A percentile compares a stretch with the other conserved stretches of the same genome.
These are phyloP conservation scores for Atta cephalotes DNA, from an alignment of 1,140 invertebrate genomes.

Conservation along the genomic window DNA sequence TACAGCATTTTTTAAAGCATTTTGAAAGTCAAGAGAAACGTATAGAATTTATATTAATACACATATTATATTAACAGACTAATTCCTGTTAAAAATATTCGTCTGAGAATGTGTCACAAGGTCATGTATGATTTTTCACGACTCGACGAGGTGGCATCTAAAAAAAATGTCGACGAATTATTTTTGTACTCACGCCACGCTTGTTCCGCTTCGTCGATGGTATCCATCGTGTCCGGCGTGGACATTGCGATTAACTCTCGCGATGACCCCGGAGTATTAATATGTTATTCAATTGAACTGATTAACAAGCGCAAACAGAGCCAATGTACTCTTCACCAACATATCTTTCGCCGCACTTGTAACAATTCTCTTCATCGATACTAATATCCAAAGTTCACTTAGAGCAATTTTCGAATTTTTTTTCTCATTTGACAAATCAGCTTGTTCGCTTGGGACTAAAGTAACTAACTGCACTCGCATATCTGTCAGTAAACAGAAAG, in stretches of 20 bases:
- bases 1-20: not conserved
- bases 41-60: not conserved
- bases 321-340: conserved; percentile 55
- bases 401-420: not conserved
- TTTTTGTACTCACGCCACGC: conserved; percentile 84
- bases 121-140: not conserved
- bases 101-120: conserved; percentile 2
- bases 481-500: conserved; percentile 1
- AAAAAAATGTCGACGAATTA: conserved; percentile 26
- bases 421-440: not conserved
- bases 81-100: not conserved
- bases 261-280: conserved; percentile 76
- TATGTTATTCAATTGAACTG: conserved; percentile 77
- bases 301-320: conserved; percentile 73
- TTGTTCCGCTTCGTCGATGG: conserved; percentile 83
- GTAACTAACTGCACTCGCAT: not conserved
- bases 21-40: not conserved
- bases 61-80: not conserved
- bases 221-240: conserved; percentile 83
- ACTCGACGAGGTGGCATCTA: conserved; percentile 2
- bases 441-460: not conserved
- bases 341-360: conserved; percentile 31
- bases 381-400: not conserved
- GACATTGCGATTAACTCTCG: conserved; percentile 81
- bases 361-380: conserved; percentile 29